Percentiles rank a stretch among this genome's conserved stretches.
Evolutionary conservation across 2,888 invertebrate species (phyloP).

Genomic region (Gymnocheta viridis): DNA sequence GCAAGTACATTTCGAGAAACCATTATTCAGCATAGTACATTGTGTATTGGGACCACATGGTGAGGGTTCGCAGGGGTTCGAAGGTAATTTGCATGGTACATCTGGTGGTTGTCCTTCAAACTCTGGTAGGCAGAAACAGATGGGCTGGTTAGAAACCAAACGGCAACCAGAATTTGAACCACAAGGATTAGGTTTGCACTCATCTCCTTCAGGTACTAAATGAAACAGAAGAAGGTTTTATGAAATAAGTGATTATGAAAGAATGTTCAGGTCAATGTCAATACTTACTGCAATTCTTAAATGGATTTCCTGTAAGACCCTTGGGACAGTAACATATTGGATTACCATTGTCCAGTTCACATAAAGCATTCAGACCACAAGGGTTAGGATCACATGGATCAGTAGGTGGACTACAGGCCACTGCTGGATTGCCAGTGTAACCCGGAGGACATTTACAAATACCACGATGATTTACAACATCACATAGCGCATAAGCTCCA

Average conservation of each 20-base stretch:
- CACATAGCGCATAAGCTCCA: slow-evolving; percentile 91
- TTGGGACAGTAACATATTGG: slow-evolving; percentile 95
- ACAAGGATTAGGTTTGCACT: slow-evolving; percentile 91
- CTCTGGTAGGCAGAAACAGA: slow-evolving; percentile 94
- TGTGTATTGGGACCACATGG: slow-evolving; percentile 95
- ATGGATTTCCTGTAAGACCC: slow-evolving; percentile 95
- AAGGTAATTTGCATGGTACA: slow-evolving; percentile 87
- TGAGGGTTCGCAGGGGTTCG: slow-evolving; percentile 91
- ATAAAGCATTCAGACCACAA: slow-evolving; percentile 92
- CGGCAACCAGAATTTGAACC: slow-evolving; percentile 92
- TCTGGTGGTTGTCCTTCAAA: slow-evolving; percentile 92
- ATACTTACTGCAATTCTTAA: slow-evolving; percentile 93
- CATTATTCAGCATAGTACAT: slow-evolving; percentile 89
- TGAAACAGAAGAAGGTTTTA: not conserved
- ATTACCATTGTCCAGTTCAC: slow-evolving; percentile 91
- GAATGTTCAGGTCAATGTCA: not conserved
- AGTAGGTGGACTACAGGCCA: slow-evolving; percentile 88
- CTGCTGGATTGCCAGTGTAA: slow-evolving; percentile 89
- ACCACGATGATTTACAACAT: slow-evolving; percentile 89
- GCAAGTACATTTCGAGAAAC: slow-evolving; percentile 94
- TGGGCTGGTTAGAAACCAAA: slow-evolving; percentile 87
- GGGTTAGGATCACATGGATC: slow-evolving; percentile 93
- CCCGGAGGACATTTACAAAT: slow-evolving; percentile 92
- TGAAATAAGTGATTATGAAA: not conserved
- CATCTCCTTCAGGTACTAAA: slow-evolving; percentile 93